Conservation (phyloP, 2,113 vertebrate species). For the Eptatretus burgeri region DNA sequence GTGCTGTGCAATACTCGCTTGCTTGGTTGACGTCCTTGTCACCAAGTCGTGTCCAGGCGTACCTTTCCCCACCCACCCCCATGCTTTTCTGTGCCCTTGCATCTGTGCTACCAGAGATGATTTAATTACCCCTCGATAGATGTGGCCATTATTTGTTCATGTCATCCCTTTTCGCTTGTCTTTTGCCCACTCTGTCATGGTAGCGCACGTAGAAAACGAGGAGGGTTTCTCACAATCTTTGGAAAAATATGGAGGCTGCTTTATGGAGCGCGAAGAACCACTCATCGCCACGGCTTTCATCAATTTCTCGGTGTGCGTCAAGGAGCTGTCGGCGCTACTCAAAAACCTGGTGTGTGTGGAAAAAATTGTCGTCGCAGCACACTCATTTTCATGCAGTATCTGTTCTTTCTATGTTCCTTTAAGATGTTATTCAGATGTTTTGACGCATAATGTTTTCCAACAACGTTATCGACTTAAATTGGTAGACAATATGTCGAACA, state of each 20-base stretch:
- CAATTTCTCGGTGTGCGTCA: not conserved
- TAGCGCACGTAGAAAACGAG: slow-evolving; percentile 5
- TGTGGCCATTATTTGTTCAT: not conserved
- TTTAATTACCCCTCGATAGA: no score
- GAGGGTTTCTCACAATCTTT: slow-evolving; percentile 5
- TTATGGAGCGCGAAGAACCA: not conserved
- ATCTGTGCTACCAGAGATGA: no score
- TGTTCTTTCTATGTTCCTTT: not conserved
- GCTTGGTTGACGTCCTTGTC: no score
- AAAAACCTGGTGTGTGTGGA: not conserved
- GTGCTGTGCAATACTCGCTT: no score
- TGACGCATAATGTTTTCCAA: not conserved
- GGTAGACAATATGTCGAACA: not conserved
- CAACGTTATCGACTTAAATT: not conserved
- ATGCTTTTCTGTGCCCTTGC: no score
- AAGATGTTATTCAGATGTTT: not conserved
- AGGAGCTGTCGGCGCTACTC: slow-evolving; percentile 4
- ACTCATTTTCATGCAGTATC: not conserved
- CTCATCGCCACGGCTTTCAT: not conserved
- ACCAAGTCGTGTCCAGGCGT: no score
- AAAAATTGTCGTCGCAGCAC: not conserved
- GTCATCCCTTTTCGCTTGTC: not conserved
- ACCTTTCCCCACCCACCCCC: no score
- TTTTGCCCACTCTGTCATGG: not conserved
- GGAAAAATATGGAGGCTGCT: not conserved